Evolutionary conservation across 2,888 invertebrate genomes (phyloP).

Genomic region (Halictus ligatus): DNA sequence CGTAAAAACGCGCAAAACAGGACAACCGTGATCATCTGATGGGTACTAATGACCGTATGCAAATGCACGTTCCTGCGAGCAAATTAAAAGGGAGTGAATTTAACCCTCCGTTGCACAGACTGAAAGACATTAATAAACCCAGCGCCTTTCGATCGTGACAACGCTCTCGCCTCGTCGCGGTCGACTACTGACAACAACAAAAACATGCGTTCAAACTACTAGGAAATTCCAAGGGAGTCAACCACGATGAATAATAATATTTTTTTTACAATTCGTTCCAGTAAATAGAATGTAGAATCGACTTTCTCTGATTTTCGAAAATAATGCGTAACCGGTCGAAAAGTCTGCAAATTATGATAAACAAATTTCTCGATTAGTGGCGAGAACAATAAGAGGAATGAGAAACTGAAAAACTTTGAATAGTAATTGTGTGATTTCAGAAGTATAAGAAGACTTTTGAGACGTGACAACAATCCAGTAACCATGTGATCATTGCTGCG

Average conservation of each 20-base stretch:
- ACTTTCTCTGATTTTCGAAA: no score
- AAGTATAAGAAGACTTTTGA: no score
- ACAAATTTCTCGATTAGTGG: neutral
- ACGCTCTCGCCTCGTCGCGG: neutral
- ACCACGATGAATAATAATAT: neutral
- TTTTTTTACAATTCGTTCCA: neutral
- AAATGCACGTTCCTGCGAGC: neutral
- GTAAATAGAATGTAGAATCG: no score
- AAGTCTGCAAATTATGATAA: neutral
- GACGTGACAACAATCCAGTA: no score
- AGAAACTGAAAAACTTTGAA: neutral
- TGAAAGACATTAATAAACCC: neutral
- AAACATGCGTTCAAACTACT: neutral
- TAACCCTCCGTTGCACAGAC: neutral
- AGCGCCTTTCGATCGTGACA: neutral
- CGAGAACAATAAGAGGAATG: no score
- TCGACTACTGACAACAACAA: neutral
- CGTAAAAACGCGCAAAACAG: constrained; percentile 61
- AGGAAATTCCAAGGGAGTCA: neutral
- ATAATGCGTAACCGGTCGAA: neutral
- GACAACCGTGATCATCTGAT: neutral
- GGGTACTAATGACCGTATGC: constrained; percentile 3
- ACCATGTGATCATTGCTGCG: neutral
- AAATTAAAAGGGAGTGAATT: neutral
- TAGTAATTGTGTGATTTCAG: neutral